Percentiles rank a stretch among this genome's conserved stretches.
These are phyloP conservation scores for Drusus annulatus DNA, from an alignment of 1,140 invertebrate species.

Conservation along the genomic window DNA sequence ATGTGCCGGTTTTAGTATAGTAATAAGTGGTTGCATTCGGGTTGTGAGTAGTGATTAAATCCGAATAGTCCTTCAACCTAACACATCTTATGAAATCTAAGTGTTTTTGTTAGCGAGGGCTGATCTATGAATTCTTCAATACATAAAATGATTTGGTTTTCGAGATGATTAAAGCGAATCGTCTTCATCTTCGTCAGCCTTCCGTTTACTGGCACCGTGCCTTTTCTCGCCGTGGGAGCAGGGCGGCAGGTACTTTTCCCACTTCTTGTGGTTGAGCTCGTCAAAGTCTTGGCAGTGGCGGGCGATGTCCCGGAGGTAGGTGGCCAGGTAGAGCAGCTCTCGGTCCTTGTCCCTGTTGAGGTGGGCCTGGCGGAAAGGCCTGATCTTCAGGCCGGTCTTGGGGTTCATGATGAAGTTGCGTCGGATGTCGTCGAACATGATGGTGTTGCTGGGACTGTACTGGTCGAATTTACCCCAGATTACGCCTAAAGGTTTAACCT, in stretches of 20 bases:
- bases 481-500: constrained; percentile 96
- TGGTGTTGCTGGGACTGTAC: constrained; percentile 92
- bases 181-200: constrained; percentile 63
- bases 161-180: constrained; percentile 9
- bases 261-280: constrained; percentile 89
- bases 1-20: too few relatives aligned
- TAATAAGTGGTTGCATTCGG: too few relatives aligned
- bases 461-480: constrained; percentile 97
- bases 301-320: constrained; percentile 91
- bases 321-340: constrained; percentile 87
- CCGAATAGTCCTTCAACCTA: too few relatives aligned
- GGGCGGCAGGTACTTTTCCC: constrained; percentile 87
- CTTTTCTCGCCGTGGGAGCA: constrained; percentile 63
- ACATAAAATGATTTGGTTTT: background rate
- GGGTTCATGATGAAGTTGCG: constrained; percentile 99
- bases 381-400: constrained; percentile 91
- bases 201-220: constrained; percentile 65
- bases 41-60: too few relatives aligned
- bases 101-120: too few relatives aligned
- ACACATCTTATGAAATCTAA: too few relatives aligned
- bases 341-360: constrained; percentile 87
- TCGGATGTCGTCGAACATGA: constrained; percentile 98
- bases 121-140: background rate
- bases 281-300: constrained; percentile 86
- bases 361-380: constrained; percentile 92